phyloP scores from a whole-genome alignment of 2,888 invertebrate species.

The Pseudococcus longispinus region DNA sequence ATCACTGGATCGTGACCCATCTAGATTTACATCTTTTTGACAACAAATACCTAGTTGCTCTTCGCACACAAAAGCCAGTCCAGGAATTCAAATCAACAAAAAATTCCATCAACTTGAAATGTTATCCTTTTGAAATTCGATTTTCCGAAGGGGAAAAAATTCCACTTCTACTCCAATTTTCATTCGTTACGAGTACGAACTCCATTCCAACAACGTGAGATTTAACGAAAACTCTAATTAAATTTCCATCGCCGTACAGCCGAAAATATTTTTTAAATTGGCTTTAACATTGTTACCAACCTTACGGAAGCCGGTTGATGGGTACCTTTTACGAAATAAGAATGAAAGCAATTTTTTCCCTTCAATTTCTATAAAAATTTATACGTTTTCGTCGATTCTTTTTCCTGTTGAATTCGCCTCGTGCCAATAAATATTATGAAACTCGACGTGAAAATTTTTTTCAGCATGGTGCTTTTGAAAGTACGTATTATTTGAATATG shows the following conservation, averaged over 20 bases:
- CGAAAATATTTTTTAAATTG: not conserved
- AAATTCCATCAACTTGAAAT: not conserved
- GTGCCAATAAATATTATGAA: not conserved
- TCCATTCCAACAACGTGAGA: not conserved
- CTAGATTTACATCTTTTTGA: too few species aligned
- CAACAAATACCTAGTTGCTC: too few species aligned
- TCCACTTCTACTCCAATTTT: not conserved
- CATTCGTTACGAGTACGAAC: not conserved
- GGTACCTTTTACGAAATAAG: not conserved
- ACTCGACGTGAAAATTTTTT: not conserved
- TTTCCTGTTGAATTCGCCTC: not conserved
- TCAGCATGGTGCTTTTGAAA: not conserved
- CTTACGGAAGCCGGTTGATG: not conserved
- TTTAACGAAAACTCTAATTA: not conserved
- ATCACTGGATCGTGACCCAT: too few species aligned
- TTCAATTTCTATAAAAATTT: not conserved
- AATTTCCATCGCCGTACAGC: not conserved
- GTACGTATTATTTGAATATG: not conserved
- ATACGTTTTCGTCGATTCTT: not conserved
- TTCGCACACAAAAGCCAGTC: too few species aligned
- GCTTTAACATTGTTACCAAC: not conserved
- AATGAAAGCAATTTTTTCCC: not conserved
- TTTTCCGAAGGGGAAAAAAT: not conserved
- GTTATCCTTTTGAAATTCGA: not conserved
- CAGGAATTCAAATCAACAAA: not conserved